Evolutionary conservation across 2,888 invertebrate species (phyloP), one percentile per base, ranked within the genome.

Genomic region (Platycheirus albimanus): DNA sequence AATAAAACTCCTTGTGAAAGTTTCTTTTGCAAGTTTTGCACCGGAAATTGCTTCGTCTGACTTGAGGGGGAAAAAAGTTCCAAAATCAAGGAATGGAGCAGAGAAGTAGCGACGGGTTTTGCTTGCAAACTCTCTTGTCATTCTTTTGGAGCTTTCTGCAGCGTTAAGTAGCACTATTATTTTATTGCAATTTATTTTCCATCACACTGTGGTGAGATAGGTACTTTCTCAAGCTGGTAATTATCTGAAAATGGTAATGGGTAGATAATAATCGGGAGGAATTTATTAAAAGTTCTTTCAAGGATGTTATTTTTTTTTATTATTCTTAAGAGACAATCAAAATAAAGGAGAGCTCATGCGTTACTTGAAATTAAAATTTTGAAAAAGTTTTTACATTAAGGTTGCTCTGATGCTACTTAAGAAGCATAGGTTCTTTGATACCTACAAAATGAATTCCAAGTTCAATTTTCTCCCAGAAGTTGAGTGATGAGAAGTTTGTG

Each of bases 1-100:
- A 83, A 83, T 83, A 78, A 83, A 83, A 83, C 78, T 83, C 83
- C 69, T 43, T 45, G 47, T 49, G 72, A 83, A 83, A 78, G 78
- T 83, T 83, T 83, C 78, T 83, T 83, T 83, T 66, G 77, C 83
- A 78, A 83, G 83, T 83, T 83, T 83, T 78, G 63, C 78, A 83
- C 78, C 83, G 83, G 83, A 83, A 83, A 83, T 83, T 83, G 83
- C 83, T 83, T 83, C 83, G 69, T 64, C 83, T 83, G 64, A 74
- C 83, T 83, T 63, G 43, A 56, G 72, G 83, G 64, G 36, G 17
- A 58, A 43, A 45, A n/a, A 20, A 58, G 64, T 30, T 51, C n/a
- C 36, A n/a, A n/a, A n/a, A n/a, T n/a, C 10, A 6, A 24, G 3
- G 24, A 24, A 6, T 6, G 3, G 6, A 24, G 24, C 24, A n/a